These are phyloP conservation scores for Ia io DNA, from an alignment of 2,113 vertebrate species.

Conservation along the genomic window DNA sequence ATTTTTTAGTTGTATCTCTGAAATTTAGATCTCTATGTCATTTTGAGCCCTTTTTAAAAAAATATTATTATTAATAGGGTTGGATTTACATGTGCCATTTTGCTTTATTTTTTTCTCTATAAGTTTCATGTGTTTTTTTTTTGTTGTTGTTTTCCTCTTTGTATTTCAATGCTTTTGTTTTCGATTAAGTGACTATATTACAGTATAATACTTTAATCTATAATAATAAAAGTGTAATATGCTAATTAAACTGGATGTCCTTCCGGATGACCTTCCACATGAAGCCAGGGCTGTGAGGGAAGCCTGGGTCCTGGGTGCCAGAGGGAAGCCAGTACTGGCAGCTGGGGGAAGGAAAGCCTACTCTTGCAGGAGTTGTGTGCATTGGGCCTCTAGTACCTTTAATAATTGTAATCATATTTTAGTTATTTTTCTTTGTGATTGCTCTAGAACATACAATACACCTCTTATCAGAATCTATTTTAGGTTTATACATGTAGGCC, in stretches of 20 bases:
- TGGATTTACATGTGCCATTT: background rate
- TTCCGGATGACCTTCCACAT: too few relatives aligned
- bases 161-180: background rate
- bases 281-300: too few relatives aligned
- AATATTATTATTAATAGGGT: background rate
- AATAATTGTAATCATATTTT: background rate
- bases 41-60: background rate
- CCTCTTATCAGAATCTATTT: background rate
- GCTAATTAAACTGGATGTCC: too few relatives aligned
- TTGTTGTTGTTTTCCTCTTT: background rate
- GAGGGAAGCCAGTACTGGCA: too few relatives aligned
- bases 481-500: background rate
- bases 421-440: background rate
- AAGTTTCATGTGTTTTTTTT: background rate
- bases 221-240: too few relatives aligned
- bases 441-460: background rate
- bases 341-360: too few relatives aligned
- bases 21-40: background rate
- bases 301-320: too few relatives aligned
- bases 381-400: background rate
- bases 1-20: background rate
- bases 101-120: background rate
- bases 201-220: background rate
- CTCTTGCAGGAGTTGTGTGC: too few relatives aligned
- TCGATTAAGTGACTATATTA: background rate